Base-by-base conservation (phyloP, 1,140 invertebrate genomes). In the Berghia stephanieae region DNA sequence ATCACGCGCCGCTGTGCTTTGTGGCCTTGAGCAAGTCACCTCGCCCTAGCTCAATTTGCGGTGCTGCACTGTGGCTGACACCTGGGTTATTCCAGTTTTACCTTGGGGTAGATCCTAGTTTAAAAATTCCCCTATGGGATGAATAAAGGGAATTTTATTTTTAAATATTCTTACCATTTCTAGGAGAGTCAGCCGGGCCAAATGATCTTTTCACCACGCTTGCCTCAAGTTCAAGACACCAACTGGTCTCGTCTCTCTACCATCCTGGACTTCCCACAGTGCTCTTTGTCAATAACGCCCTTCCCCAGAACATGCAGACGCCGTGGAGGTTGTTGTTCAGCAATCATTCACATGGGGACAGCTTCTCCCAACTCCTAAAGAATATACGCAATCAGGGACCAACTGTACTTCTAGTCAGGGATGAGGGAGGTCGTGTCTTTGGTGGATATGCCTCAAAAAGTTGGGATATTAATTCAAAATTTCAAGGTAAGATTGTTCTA, bases 391-490 rank as follows among this genome's bases (percentile, higher is more conserved):
- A 83, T 43, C 60, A 81, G 40, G 88, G 89, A n/a, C 88, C 88
- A 31, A 85, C 80, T 34, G 60, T 89, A 8, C 38, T 90, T 21
- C 72, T 90, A 31, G 72, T 90, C 1, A 79, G 94, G 86, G 95
- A 97, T 83, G 92, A 91, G 66, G 92, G 93, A 82, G 94, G 94
- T n/a, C 92, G 95, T 85, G 92, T 96, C 4, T 97, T 98, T 90
- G 96, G 96, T 16, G 95, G 94, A 44, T 97, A 94, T 91, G 94
- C 95, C 0, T 92, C 94, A 0, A 91, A 92, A 43, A 92, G 92
- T 76, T 97, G 95, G 95, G 85, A 90, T 2, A 80, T 93, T 2
- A 91, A 92, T 49, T 93, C 95, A 10, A 93, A 93, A 80, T 96
- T 93, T 86, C 31, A 36, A 18, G 71, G 71, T 73, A 55, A 18